Conservation (phyloP, 2,113 vertebrate species). For the Crotophaga sulcirostris region DNA sequence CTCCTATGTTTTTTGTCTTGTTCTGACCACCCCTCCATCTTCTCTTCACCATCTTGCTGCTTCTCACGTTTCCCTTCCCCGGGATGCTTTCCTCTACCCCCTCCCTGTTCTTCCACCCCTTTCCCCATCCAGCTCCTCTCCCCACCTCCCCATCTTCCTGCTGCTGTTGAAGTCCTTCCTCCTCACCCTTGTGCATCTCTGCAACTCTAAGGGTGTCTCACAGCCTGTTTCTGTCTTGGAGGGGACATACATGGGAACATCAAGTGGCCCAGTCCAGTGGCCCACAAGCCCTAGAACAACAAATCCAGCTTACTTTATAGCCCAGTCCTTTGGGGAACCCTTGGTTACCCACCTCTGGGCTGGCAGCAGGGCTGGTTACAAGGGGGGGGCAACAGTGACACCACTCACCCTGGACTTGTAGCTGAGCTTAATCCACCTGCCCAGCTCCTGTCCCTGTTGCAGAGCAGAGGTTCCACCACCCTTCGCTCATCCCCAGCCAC, state of each 20-base stretch:
- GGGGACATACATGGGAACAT: rapidly evolving
- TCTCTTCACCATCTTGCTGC: not conserved
- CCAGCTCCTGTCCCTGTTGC: rapidly evolving
- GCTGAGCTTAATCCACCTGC: not conserved
- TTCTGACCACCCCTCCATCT: not conserved
- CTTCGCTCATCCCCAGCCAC: not conserved
- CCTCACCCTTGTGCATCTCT: not conserved
- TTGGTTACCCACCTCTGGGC: rapidly evolving
- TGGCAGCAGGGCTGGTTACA: not conserved
- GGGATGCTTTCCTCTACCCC: not conserved
- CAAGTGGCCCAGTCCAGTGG: not conserved
- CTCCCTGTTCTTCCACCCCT: rapidly evolving
- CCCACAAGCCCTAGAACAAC: not conserved
- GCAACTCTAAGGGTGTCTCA: not conserved
- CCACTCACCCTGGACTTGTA: not conserved
- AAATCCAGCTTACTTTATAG: not conserved
- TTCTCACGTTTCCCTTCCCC: not conserved
- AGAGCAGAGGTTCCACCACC: not conserved
- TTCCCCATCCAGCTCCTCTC: not conserved
- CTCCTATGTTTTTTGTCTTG: not conserved
- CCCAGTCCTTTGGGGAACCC: too few relatives aligned
- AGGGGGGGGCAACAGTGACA: not conserved
- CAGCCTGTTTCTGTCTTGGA: not conserved
- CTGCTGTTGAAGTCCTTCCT: not conserved
- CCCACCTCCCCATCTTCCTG: not conserved